Base-by-base conservation (phyloP, 2,888 invertebrate genomes). In the Leucophenga maculata region DNA sequence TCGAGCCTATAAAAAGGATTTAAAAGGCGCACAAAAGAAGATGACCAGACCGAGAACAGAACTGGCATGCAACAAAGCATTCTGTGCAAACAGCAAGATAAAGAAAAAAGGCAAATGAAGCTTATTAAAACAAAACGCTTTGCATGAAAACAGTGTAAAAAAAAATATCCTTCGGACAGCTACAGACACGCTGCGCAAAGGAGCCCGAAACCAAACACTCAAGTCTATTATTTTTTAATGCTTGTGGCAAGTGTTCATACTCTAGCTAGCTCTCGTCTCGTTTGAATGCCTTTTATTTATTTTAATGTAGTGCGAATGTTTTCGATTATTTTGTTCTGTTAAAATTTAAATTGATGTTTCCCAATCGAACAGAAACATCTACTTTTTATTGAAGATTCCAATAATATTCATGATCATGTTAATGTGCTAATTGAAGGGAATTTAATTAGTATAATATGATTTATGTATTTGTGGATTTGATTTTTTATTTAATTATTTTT, bases 1-100 rank as follows among this genome's bases (percentile, higher is more conserved):
- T 62, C 20, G 62, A 62, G 62, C 62, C 62, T 62, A 62, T 62
- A 46, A 62, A 62, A 62, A 62, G 62, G 62, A 62, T 62, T 62
- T 44, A 46, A 44, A 62, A 59, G 22, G 57, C 26, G 31, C n/a
- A 62, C 14, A 46, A 60, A 20, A 46, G 22, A 13, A 20, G 8
- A 62, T 16, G 14, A 4, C 13, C 20, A 46, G 46, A 62, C 18
- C 8, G 11, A 39, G 8, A 39, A 39, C 39, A 39, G 11, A 39
- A 11, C 3, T 26, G 26, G 26, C 39, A 11, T 39, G 8, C 39
- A 39, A 39, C 39, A 39, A 39, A 39, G 39, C 39, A 54, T 54
- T 9, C 22, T 20, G 11, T 18, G 54, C 18, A 54, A 54, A 13
- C 16, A 22, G 4, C 16, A 2, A 52, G 26, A 59, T 3, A 57